These are phyloP conservation scores for Clanis bilineata DNA, from an alignment of 2,888 invertebrate genomes.

Conservation along the genomic window DNA sequence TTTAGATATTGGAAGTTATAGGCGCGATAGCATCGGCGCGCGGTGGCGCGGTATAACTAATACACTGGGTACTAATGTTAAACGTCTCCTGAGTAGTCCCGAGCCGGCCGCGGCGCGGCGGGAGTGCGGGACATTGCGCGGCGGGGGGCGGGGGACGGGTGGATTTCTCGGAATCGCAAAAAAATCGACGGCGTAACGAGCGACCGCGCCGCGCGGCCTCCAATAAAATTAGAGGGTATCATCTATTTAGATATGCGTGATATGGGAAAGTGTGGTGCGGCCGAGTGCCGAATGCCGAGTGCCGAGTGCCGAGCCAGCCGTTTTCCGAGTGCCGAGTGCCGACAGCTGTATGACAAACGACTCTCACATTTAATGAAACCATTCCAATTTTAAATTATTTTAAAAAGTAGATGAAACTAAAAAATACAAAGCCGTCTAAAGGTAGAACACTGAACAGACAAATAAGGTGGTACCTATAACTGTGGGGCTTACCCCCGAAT, in stretches of 20 bases:
- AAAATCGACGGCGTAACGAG: constrained; percentile 35
- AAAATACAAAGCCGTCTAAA: no score
- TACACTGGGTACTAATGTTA: constrained; percentile 9
- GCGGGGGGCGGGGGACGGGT: constrained; percentile 1
- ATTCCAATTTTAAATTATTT: no score
- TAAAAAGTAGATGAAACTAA: no score
- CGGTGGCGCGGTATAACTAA: neutral
- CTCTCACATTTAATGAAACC: no score
- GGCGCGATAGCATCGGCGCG: constrained; percentile 6
- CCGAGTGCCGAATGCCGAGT: constrained; percentile 21
- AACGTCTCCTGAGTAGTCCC: neutral
- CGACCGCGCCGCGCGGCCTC: neutral
- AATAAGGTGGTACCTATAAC: no score
- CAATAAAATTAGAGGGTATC: constrained; percentile 57
- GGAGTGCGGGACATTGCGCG: neutral
- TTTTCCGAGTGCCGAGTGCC: neutral
- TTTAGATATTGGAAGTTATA: constrained; percentile 8
- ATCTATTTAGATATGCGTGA: constrained; percentile 67
- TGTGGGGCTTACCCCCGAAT: no score
- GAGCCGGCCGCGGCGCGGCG: neutral
- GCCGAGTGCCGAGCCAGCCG: neutral
- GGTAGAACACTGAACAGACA: no score
- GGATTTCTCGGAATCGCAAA: constrained; percentile 39
- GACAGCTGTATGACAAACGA: neutral
- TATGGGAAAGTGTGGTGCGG: constrained; percentile 45